phyloP scores from a whole-genome alignment of 2,113 vertebrate species.

The Bungarus multicinctus region DNA sequence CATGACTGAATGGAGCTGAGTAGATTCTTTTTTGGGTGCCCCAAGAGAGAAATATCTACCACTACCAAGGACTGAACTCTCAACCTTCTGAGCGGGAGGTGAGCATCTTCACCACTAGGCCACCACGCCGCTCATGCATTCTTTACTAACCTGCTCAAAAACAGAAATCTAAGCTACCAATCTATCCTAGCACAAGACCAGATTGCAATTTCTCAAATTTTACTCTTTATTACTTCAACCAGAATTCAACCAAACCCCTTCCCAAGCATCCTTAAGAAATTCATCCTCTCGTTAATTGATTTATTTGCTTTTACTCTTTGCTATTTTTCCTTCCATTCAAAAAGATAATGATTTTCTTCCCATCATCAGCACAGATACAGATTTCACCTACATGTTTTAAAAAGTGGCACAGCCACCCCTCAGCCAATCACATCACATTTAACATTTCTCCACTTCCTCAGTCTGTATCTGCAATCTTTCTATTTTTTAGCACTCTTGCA shows the following conservation, averaged over 20 bases:
- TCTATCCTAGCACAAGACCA: not conserved
- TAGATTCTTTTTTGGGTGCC: not conserved
- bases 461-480: not conserved
- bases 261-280: not conserved
- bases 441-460: not conserved
- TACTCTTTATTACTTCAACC: not conserved
- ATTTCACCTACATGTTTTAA: not conserved
- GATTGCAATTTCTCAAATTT: not conserved
- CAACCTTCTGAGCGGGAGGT: not conserved
- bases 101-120: not conserved
- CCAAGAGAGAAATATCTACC: not conserved
- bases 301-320: not conserved
- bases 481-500: not conserved
- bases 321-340: not conserved
- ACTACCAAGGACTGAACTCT: not conserved
- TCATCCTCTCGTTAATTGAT: not conserved
- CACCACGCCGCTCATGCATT: not conserved
- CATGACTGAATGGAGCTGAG: not conserved
- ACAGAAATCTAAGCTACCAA: not conserved
- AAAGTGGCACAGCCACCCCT: not conserved
- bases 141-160: not conserved
- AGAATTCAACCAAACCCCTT: not conserved
- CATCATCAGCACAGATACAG: not conserved
- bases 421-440: not conserved
- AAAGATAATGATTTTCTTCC: not conserved